phyloP scores from a whole-genome alignment of 2,888 invertebrate genomes.

The Acronicta alni region DNA sequence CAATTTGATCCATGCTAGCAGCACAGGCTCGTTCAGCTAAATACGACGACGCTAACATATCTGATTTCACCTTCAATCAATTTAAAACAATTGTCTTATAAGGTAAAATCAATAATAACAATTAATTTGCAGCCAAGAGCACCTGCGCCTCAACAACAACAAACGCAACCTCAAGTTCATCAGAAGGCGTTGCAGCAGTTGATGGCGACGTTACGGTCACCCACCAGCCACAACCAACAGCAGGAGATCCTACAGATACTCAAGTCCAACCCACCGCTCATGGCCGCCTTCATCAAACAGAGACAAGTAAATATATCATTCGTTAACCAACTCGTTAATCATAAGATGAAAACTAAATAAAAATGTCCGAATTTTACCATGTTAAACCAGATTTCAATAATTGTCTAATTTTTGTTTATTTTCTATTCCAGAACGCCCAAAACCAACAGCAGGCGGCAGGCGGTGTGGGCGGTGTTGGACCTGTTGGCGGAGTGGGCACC shows the following conservation, averaged over 20 bases:
- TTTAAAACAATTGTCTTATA: too few relatives aligned
- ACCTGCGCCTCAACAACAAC: constrained; percentile 81
- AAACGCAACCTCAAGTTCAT: constrained; percentile 81
- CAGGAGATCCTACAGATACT: constrained; percentile 96
- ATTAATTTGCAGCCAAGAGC: constrained; percentile 64
- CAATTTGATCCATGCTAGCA: too few relatives aligned
- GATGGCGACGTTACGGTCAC: constrained; percentile 96
- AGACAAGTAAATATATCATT: constrained; percentile 88
- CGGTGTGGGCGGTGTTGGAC: constrained; percentile 64
- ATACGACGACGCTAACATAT: too few relatives aligned
- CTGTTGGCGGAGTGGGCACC: constrained; percentile 64
- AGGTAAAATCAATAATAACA: too few relatives aligned
- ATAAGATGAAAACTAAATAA: too few relatives aligned
- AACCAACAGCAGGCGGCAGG: constrained; percentile 80
- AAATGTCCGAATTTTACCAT: too few relatives aligned
- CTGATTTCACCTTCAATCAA: too few relatives aligned
- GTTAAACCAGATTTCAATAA: too few relatives aligned
- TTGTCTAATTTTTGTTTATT: background rate
- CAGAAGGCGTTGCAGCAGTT: constrained; percentile 94
- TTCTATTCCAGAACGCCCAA: constrained; percentile 82
- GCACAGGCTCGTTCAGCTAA: too few relatives aligned
- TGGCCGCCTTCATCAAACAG: constrained; percentile 98
- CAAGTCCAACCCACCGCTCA: constrained; percentile 97
- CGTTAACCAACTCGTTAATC: too few relatives aligned
- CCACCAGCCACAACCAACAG: constrained; percentile 97